Evolutionary conservation across 2,888 invertebrate species (phyloP).

Genomic region (Tiliacea aurago): DNA sequence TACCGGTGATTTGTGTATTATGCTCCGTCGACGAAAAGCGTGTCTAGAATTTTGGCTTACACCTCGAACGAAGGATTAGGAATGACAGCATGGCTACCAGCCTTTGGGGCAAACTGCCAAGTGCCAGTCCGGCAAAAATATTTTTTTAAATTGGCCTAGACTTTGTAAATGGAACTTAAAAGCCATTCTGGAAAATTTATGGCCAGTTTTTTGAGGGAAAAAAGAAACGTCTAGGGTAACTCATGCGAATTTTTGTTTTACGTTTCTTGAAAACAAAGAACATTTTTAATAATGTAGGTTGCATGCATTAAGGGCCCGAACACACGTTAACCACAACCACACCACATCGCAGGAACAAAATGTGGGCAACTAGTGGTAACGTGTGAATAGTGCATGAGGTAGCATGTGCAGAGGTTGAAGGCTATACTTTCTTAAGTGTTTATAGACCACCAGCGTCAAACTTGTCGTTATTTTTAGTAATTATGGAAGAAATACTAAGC

Average conservation of each 20-base stretch:
- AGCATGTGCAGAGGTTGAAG: no score
- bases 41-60: slow-evolving; percentile 50
- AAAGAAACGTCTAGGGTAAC: neutral
- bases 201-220: slow-evolving; percentile 5
- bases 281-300: neutral
- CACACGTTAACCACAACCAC: no score
- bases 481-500: no score
- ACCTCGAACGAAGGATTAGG: slow-evolving; percentile 56
- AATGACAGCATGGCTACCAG: slow-evolving; percentile 53
- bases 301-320: no score
- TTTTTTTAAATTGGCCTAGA: slow-evolving; percentile 50
- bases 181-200: slow-evolving; percentile 39
- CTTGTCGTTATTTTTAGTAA: no score
- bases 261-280: neutral
- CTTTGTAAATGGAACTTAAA: slow-evolving; percentile 51
- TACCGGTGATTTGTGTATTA: slow-evolving; percentile 48
- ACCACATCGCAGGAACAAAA: no score
- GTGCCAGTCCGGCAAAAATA: slow-evolving; percentile 25
- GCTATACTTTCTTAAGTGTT: no score
- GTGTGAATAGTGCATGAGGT: no score
- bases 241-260: slow-evolving; percentile 7
- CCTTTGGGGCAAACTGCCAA: slow-evolving; percentile 57
- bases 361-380: no score
- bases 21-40: slow-evolving; percentile 44
- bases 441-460: no score